A percentile compares a stretch with the other conserved stretches of the same genome.
Conservation (phyloP, 2,888 invertebrate species). For the Lithophane semibrunnea region DNA sequence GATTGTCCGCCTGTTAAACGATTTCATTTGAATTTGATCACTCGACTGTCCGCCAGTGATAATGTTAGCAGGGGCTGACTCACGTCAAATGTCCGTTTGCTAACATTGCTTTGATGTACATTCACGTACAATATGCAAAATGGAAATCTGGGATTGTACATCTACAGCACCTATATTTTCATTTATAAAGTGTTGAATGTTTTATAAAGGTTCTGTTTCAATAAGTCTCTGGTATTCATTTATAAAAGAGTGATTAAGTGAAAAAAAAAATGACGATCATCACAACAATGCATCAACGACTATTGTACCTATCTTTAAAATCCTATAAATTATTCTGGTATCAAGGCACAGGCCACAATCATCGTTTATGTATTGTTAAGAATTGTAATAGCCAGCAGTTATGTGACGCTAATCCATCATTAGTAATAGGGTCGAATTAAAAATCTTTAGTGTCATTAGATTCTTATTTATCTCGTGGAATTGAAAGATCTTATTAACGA, state of each 20-base stretch:
- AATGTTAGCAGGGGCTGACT: constrained; percentile 79
- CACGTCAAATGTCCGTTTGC: constrained; percentile 58
- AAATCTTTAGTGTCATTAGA: constrained; percentile 24
- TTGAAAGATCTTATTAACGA: neutral
- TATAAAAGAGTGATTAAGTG: constrained; percentile 1
- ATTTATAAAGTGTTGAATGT: neutral
- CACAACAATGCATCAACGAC: constrained; percentile 21
- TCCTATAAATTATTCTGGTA: constrained; percentile 24
- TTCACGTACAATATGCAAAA: constrained; percentile 48
- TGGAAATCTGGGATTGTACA: constrained; percentile 34
- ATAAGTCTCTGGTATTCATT: constrained; percentile 13
- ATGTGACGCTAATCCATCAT: constrained; percentile 38
- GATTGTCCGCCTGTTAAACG: constrained; percentile 87
- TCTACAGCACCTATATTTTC: neutral
- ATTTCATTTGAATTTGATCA: constrained; percentile 90
- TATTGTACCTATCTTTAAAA: constrained; percentile 32
- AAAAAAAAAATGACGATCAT: constrained; percentile 21
- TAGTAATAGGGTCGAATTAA: constrained; percentile 1
- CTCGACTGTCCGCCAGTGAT: constrained; percentile 86
- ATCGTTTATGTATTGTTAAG: constrained; percentile 11
- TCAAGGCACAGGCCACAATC: constrained; percentile 4
- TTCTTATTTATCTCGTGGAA: constrained; percentile 12
- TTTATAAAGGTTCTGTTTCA: constrained; percentile 4
- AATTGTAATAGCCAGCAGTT: constrained; percentile 35
- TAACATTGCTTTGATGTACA: constrained; percentile 52